A percentile compares a stretch with the other conserved stretches of the same genome.
phyloP scores from a whole-genome alignment of 30 jellyfish, hydroid and myxozoan genomes.

The Pelagia noctiluca region DNA sequence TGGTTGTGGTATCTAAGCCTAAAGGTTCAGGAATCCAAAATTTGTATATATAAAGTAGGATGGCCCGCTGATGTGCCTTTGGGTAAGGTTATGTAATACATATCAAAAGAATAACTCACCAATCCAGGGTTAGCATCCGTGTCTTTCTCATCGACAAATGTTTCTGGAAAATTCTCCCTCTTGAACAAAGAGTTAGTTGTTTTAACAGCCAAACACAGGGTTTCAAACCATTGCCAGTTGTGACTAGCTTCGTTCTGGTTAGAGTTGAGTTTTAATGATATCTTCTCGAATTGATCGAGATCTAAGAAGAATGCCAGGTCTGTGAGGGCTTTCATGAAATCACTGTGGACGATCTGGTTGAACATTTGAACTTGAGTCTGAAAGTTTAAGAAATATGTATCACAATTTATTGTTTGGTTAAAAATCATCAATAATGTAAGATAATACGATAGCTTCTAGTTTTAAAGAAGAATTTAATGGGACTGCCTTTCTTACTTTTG shows the following conservation, averaged over 20 bases:
- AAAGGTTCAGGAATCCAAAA: no score
- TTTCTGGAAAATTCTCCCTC: conserved; percentile 28
- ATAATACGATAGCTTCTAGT: no score
- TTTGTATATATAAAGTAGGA: no score
- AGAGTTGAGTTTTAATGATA: not conserved
- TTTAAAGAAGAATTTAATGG: no score
- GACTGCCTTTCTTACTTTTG: no score
- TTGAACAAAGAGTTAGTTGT: conserved; percentile 56
- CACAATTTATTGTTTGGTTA: no score
- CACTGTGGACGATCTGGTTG: conserved; percentile 66
- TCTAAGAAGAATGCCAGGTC: conserved; percentile 55
- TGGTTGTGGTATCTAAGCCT: no score
- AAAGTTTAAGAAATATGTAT: no score
- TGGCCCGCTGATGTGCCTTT: no score
- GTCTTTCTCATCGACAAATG: conserved; percentile 32
- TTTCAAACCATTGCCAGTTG: conserved; percentile 64
- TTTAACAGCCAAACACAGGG: conserved; percentile 43
- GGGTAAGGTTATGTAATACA: not conserved
- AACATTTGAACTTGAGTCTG: conserved; percentile 64
- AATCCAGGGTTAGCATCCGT: not conserved
- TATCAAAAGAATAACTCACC: conserved; percentile 22
- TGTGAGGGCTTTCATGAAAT: conserved; percentile 49
- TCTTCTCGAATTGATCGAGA: conserved; percentile 18
- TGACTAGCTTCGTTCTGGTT: not conserved
- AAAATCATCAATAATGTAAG: no score